Conservation (phyloP, 2,113 vertebrate genomes). For the Pachypanchax playfairii region DNA sequence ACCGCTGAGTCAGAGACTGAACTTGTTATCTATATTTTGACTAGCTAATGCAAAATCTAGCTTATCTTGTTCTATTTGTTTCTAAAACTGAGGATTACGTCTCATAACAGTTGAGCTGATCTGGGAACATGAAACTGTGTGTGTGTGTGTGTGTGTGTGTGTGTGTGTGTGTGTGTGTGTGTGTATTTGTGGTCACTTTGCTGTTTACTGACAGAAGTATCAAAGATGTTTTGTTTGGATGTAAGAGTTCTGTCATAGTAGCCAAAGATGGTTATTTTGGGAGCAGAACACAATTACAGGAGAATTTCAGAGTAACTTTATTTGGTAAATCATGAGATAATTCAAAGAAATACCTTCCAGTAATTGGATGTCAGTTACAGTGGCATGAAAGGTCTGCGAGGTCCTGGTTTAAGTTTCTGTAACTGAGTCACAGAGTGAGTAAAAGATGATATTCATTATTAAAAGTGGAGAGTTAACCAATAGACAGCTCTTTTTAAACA, state of each 20-base stretch:
- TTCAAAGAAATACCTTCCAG: not conserved
- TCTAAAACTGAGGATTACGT: conserved; percentile 51
- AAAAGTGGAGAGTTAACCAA: no score
- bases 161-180: conserved; percentile 28
- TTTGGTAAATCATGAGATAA: not conserved
- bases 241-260: not conserved
- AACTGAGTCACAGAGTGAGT: not conserved
- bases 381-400: not conserved
- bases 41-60: conserved; percentile 65
- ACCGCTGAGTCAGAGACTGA: conserved; percentile 48
- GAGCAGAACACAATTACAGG: conserved; percentile 20
- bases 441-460: no score
- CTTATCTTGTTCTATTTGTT: conserved; percentile 61
- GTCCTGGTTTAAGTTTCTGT: not conserved
- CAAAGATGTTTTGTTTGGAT: conserved; percentile 32
- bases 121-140: conserved; percentile 20
- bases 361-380: not conserved
- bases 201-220: conserved; percentile 33
- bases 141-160: no score
- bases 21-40: conserved; percentile 69
- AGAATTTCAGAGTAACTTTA: not conserved
- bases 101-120: conserved; percentile 32
- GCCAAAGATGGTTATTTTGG: conserved; percentile 7
- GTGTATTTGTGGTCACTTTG: conserved; percentile 25
- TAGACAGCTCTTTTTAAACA: no score